These are phyloP conservation scores for Carposina sasakii DNA, from an alignment of 1,140 invertebrate genomes.

Conservation along the genomic window DNA sequence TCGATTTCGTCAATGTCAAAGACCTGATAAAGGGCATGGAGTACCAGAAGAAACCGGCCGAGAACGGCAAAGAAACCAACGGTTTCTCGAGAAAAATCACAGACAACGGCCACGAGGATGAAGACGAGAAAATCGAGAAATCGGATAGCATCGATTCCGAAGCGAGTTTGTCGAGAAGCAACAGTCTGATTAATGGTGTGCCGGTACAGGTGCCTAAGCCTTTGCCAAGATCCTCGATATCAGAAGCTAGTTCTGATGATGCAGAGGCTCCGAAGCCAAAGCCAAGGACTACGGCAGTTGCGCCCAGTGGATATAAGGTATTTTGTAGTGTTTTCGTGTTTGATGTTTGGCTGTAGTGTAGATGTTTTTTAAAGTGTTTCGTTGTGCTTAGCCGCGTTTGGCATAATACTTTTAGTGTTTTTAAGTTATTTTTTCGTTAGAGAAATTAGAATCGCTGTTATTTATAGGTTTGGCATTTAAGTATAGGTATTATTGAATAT, in stretches of 20 bases:
- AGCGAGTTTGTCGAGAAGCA: slow-evolving; percentile 46
- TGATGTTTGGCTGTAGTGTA: not conserved
- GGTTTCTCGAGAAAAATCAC: slow-evolving; percentile 59
- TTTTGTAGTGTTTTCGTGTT: slow-evolving; percentile 25
- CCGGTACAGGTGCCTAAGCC: slow-evolving; percentile 79
- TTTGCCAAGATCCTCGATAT: slow-evolving; percentile 75
- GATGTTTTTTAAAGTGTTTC: slow-evolving; percentile 17
- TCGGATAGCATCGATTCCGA: slow-evolving; percentile 46
- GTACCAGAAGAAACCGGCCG: slow-evolving; percentile 36
- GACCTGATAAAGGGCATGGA: slow-evolving; percentile 71
- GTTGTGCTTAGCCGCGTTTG: too few relatives aligned
- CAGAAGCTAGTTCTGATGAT: slow-evolving; percentile 61
- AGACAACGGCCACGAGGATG: slow-evolving; percentile 33
- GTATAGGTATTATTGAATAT: too few relatives aligned
- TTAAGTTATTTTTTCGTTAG: too few relatives aligned
- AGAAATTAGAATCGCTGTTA: too few relatives aligned
- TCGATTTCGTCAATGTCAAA: slow-evolving; percentile 71
- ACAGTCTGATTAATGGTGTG: slow-evolving; percentile 52
- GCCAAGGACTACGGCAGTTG: slow-evolving; percentile 77
- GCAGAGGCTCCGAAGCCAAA: slow-evolving; percentile 77
- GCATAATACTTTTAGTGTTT: too few relatives aligned
- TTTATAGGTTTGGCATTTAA: too few relatives aligned
- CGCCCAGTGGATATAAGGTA: slow-evolving; percentile 81
- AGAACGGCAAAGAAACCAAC: slow-evolving; percentile 50
- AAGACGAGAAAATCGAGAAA: slow-evolving; percentile 22